Base-by-base conservation (phyloP, 1,140 invertebrate genomes). In the Drosophila leontia region DNA sequence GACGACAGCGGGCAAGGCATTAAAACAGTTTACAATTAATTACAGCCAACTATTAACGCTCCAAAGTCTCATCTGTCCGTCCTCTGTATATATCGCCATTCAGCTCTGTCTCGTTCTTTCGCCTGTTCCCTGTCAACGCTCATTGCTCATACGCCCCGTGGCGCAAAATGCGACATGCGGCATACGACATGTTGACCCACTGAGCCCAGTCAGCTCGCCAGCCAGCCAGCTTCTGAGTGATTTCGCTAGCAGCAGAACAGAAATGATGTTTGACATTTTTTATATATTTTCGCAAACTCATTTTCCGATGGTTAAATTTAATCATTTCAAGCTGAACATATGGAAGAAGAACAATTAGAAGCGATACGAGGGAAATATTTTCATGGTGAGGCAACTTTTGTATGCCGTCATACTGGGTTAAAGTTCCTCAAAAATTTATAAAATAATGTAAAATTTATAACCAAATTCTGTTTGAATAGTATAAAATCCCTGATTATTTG, bases 21-120 rank as follows among this genome's bases (percentile, higher is more conserved):
- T 85, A 75, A 72, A 81, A 85, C 61, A 75, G 82, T 81, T 85
- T 81, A 85, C 82, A 85, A 85, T 85, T 85, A 85, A 85, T 85
- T 85, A 85, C 78, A 57, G 34, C 34, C 48, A 63, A 63, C 80
- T 68, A 80, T 84, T 80, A 84, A 68, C 64, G 80, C 71, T 47
- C 34, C 34, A 61, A 55, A 60, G 53, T 57, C 41, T 58, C 35
- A 76, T 64, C 55, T 42, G 45, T 61, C 34, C 29, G 45, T 61
- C 34, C 34, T 15, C 45, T 0, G 19, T 48, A 32, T 63, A 4
- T 39, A 8, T 42, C 7, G 47, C 50, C 35, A 19, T 44, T 67
- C n/a, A 41, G 26, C 19, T 69, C 47, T 42, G 26, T 42, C 59
- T 75, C 53, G 59, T 48, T 75, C 39, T 62, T 15, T 29, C 56